Conservation (phyloP, 2,888 invertebrate genomes). For the Thyatira batis region DNA sequence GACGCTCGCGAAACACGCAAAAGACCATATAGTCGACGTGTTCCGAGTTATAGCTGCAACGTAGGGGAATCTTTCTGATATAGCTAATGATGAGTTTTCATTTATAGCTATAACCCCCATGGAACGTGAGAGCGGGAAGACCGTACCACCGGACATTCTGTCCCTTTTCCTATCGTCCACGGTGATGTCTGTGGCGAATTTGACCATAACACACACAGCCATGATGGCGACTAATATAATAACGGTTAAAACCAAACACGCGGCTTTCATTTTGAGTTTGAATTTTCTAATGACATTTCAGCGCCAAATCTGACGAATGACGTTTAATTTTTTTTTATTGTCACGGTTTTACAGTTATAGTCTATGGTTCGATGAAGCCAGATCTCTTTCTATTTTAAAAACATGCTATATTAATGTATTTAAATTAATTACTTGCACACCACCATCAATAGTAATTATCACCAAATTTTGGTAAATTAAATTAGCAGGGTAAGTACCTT, state of each 20-base stretch:
- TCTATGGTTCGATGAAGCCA: no score
- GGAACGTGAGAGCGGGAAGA: conserved; percentile 42
- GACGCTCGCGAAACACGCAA: conserved; percentile 66
- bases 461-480: no score
- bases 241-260: conserved; percentile 56
- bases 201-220: conserved; percentile 72
- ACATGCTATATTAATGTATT: no score
- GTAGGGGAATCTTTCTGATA: conserved; percentile 55
- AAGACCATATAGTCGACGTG: conserved; percentile 49
- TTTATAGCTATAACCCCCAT: conserved; percentile 56
- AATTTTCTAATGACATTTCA: conserved; percentile 5
- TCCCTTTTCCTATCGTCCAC: conserved; percentile 56
- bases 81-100: conserved; percentile 35
- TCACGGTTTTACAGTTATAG: no score
- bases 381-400: no score
- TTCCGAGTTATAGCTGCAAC: conserved; percentile 64
- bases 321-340: conserved; percentile 8
- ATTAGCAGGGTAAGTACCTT: no score
- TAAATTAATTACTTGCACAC: no score
- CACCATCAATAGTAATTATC: no score
- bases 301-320: conserved; percentile 22
- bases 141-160: conserved; percentile 24
- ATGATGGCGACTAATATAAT: conserved; percentile 61
- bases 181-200: conserved; percentile 68
- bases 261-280: conserved; percentile 55